These are phyloP conservation scores for Pecten maximus DNA, from an alignment of 2,888 invertebrate species.

Conservation along the genomic window DNA sequence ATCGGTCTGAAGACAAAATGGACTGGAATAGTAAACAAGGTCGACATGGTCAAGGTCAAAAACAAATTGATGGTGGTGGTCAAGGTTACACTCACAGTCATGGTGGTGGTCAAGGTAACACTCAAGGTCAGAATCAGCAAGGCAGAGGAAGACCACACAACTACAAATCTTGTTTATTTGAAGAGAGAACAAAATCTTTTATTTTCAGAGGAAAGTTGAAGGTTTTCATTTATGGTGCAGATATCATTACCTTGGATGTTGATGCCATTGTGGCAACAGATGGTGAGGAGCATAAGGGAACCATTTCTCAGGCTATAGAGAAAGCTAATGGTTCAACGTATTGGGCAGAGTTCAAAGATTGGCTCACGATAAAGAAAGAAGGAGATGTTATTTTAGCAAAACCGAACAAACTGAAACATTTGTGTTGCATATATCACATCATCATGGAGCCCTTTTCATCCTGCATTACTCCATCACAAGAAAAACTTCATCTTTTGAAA, in stretches of 20 bases:
- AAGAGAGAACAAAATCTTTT: background rate
- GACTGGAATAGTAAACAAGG: too few species aligned
- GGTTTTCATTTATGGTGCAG: background rate
- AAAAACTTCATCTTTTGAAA: background rate
- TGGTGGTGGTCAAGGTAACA: background rate
- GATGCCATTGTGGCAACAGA: background rate
- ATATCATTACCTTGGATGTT: background rate
- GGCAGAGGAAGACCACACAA: background rate
- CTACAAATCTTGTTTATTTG: background rate
- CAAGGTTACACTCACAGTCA: too few species aligned
- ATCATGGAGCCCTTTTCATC: background rate
- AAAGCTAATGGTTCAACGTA: background rate
- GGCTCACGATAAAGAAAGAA: background rate
- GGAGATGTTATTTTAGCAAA: background rate
- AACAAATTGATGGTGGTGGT: too few species aligned
- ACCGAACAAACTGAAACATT: background rate
- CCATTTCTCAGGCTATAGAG: background rate
- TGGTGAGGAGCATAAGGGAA: background rate
- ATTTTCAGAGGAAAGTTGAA: background rate
- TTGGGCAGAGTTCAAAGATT: background rate
- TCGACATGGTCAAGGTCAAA: too few species aligned
- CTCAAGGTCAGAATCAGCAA: background rate
- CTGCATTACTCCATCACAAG: background rate
- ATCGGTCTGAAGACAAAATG: too few species aligned
- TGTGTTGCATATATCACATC: background rate